Evolutionary conservation across 1,140 invertebrate species (phyloP).

Genomic region (Chironomus striatipennis): DNA sequence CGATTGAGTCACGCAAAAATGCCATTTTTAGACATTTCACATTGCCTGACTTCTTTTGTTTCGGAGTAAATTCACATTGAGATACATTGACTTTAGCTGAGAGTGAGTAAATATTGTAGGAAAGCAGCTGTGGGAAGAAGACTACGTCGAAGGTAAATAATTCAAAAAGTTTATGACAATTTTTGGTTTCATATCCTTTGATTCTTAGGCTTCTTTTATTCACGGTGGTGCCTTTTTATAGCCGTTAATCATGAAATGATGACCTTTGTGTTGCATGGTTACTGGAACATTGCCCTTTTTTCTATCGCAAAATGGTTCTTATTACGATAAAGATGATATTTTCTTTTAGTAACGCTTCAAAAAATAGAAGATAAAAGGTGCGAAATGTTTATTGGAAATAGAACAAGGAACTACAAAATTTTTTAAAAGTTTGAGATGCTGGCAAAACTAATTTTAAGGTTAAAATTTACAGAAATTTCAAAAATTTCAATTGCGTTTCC

Average conservation of each 20-base stretch:
- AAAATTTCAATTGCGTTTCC: too few species aligned
- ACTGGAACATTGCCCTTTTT: too few species aligned
- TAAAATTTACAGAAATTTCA: too few species aligned
- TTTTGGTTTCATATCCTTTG: background rate
- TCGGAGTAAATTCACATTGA: background rate
- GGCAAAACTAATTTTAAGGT: too few species aligned
- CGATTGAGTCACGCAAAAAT: slow-evolving; percentile 19
- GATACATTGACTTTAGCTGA: background rate
- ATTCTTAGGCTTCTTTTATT: too few species aligned
- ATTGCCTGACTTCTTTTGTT: background rate
- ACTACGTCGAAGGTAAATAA: background rate
- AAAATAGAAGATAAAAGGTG: too few species aligned
- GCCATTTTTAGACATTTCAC: slow-evolving; percentile 13
- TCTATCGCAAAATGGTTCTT: too few species aligned
- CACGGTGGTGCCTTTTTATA: background rate
- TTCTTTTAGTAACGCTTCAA: too few species aligned
- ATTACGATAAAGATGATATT: too few species aligned
- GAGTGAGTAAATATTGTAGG: background rate
- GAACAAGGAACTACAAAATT: too few species aligned
- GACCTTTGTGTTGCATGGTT: background rate
- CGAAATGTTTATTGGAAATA: too few species aligned
- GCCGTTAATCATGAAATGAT: slow-evolving; percentile 2
- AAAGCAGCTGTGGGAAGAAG: background rate
- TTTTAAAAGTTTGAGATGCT: too few species aligned
- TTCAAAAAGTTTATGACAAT: background rate